Conservation (phyloP, 2,888 invertebrate species). For the Pteria penguin region DNA sequence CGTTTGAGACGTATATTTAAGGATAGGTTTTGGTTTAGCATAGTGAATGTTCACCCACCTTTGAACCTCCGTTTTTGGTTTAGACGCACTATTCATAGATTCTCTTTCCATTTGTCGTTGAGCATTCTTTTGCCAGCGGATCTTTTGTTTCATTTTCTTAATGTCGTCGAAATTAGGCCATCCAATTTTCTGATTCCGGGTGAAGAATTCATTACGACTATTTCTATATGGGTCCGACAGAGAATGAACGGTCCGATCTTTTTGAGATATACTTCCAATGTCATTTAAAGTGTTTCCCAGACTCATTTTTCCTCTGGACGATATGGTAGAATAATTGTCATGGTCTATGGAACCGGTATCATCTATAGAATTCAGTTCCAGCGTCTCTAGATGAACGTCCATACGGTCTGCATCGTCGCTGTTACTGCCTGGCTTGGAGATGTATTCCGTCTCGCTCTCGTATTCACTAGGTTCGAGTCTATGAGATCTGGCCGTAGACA, state of each 20-base stretch:
- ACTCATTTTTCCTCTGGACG: neutral
- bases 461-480: neutral
- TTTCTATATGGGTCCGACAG: constrained; percentile 17
- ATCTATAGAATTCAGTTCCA: constrained; percentile 22
- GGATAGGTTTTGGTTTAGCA: constrained; percentile 19
- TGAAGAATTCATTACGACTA: neutral
- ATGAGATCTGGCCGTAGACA: constrained; percentile 9
- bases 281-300: neutral
- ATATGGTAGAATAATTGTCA: neutral
- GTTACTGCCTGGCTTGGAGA: neutral
- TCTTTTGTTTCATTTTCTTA: constrained; percentile 37
- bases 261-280: constrained; percentile 3
- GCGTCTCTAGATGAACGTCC: constrained; percentile 25
- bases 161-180: constrained; percentile 40
- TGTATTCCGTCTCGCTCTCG: neutral
- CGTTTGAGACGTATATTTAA: constrained; percentile 27
- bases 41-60: constrained; percentile 37
- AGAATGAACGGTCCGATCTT: neutral
- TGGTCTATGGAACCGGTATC: neutral
- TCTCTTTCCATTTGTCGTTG: constrained; percentile 14
- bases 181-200: neutral
- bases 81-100: neutral
- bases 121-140: constrained; percentile 16
- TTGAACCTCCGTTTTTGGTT: constrained; percentile 17
- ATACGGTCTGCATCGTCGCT: constrained; percentile 30